phyloP scores from a whole-genome alignment of 2,888 invertebrate species.

The Serripes groenlandicus region DNA sequence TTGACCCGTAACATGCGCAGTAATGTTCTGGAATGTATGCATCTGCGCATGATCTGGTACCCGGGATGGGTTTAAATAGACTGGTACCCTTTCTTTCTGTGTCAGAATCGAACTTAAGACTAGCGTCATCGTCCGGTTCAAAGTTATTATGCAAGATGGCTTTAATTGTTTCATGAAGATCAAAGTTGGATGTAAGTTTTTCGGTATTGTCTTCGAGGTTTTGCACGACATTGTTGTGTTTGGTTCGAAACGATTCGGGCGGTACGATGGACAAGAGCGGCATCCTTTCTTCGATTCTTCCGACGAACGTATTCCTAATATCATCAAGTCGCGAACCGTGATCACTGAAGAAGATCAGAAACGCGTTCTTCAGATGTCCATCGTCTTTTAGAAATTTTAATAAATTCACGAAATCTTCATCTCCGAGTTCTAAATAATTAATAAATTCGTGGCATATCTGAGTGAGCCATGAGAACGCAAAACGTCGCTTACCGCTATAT shows the following conservation, averaged over 20 bases:
- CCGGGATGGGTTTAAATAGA: conserved; percentile 87
- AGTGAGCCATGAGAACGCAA: conserved; percentile 94
- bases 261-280: conserved; percentile 94
- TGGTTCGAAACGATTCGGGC: conserved; percentile 90
- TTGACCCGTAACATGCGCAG: conserved; percentile 96
- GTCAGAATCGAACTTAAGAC: too few relatives aligned
- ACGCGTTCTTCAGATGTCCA: conserved; percentile 91
- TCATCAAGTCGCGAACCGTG: conserved; percentile 94
- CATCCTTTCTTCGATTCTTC: conserved; percentile 95
- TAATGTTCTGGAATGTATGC: conserved; percentile 97
- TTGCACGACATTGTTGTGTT: conserved; percentile 89
- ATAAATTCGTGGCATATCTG: conserved; percentile 95
- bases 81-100: conserved; percentile 81
- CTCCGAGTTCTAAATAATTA: conserved; percentile 92
- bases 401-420: conserved; percentile 89
- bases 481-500: conserved; percentile 91
- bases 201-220: conserved; percentile 89
- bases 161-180: conserved; percentile 93
- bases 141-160: conserved; percentile 88
- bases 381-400: conserved; percentile 88
- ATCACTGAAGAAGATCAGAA: conserved; percentile 96
- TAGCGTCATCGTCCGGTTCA: not conserved
- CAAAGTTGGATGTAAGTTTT: conserved; percentile 94
- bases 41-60: conserved; percentile 92
- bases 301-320: conserved; percentile 95